Percentiles rank a stretch among this genome's conserved stretches.
phyloP scores from a whole-genome alignment of 2,888 invertebrate genomes.

The Drosophila tanythrix region DNA sequence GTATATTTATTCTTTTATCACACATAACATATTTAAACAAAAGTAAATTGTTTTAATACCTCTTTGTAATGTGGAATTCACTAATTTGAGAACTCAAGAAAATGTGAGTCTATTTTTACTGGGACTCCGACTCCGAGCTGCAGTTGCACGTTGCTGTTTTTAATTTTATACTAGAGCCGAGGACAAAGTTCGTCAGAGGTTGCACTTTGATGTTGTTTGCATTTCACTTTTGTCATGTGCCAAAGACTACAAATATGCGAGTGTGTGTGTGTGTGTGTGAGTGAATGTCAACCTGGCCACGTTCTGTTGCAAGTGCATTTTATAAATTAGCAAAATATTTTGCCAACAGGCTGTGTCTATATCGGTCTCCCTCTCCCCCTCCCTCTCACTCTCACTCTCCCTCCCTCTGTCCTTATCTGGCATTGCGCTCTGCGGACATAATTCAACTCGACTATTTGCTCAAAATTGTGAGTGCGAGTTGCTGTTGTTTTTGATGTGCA shows the following conservation, averaged over 20 bases:
- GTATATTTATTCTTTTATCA: not conserved
- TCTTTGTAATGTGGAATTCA: not conserved
- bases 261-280: not conserved
- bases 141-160: not conserved
- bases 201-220: conserved; percentile 49
- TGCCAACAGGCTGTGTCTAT: conserved; percentile 37
- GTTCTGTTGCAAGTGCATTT: conserved; percentile 53
- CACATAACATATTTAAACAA: not conserved
- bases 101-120: not conserved
- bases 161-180: conserved; percentile 8
- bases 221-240: conserved; percentile 48
- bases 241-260: conserved; percentile 23
- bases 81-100: not conserved
- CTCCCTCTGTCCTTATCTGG: too few relatives aligned
- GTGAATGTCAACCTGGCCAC: conserved; percentile 4
- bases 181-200: conserved; percentile 20
- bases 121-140: not conserved
- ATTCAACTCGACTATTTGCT: conserved; percentile 53
- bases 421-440: not conserved
- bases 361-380: not conserved
- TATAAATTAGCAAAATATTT: conserved; percentile 75
- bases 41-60: not conserved
- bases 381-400: not conserved
- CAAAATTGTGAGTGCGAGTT: conserved; percentile 42
- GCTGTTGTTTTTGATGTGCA: conserved; percentile 33